Conservation (phyloP, 2,113 vertebrate genomes). For the Marmota monax region DNA sequence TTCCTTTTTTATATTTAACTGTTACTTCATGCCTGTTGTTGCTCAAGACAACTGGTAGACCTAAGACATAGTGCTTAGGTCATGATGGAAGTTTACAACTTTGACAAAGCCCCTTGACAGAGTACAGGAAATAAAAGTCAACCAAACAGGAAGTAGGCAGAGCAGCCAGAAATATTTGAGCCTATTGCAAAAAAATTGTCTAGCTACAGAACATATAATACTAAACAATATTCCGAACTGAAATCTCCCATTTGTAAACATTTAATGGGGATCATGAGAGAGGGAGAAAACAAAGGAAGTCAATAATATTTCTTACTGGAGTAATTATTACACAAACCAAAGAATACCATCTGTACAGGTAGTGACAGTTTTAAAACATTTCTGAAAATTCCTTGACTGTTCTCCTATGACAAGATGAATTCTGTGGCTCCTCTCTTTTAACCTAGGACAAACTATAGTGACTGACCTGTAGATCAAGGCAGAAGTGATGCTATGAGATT, state of each 20-base stretch:
- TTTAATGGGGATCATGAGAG: background rate
- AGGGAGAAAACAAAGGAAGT: background rate
- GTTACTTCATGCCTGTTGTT: conserved; percentile 18
- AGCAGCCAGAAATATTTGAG: conserved; percentile 58
- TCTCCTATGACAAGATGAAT: background rate
- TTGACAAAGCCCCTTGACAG: conserved; percentile 52
- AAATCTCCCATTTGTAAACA: conserved; percentile 50
- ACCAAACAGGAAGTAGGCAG: conserved; percentile 79
- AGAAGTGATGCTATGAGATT: background rate
- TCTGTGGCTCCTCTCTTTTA: background rate
- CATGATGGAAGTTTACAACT: conserved; percentile 60
- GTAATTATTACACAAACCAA: conserved; percentile 12
- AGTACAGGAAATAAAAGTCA: conserved; percentile 77
- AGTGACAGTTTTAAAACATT: conserved; percentile 5
- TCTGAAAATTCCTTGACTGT: conserved; percentile 23
- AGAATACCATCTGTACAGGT: background rate
- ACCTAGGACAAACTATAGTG: background rate
- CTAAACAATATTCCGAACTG: conserved; percentile 31
- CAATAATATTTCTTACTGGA: background rate
- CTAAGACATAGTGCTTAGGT: background rate
- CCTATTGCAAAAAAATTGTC: conserved; percentile 26
- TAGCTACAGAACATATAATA: conserved; percentile 38
- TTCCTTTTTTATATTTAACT: conserved; percentile 66
- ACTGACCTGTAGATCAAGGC: background rate
- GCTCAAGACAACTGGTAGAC: conserved; percentile 60